Percentiles rank a stretch among this genome's conserved stretches.
Evolutionary conservation across 2,797 vertebrate species (phyloP).

Genomic region (Takifugu ocellatus): DNA sequence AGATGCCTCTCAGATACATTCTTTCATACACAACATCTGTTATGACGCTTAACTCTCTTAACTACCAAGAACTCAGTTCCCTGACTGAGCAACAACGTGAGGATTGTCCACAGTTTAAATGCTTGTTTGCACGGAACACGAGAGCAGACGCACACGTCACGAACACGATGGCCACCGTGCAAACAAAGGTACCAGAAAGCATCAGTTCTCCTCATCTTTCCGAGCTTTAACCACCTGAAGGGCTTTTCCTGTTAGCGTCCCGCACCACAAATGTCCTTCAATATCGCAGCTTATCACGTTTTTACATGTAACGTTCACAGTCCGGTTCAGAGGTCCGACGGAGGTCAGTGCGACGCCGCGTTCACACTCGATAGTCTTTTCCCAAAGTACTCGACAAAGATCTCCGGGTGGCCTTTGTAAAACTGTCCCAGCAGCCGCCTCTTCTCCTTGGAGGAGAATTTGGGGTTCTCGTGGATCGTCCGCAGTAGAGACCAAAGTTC

Average conservation of each 20-base stretch:
- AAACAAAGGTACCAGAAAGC: slow-evolving; percentile 5
- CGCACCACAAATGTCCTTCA: slow-evolving; percentile 44
- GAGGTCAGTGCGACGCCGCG: slow-evolving; percentile 52
- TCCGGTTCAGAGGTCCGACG: slow-evolving; percentile 48
- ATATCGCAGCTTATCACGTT: slow-evolving; percentile 32
- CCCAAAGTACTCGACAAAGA: slow-evolving; percentile 94
- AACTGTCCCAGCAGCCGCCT: slow-evolving; percentile 88
- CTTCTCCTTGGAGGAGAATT: slow-evolving; percentile 86
- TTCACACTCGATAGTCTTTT: slow-evolving; percentile 78
- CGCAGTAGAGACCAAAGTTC: slow-evolving; percentile 84
- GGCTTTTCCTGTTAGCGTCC: slow-evolving; percentile 50
- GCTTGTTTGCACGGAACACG: slow-evolving; percentile 28
- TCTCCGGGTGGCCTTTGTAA: slow-evolving; percentile 88
- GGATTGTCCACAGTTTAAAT: slow-evolving; percentile 52
- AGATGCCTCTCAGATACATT: no score
- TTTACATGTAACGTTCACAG: slow-evolving; percentile 42
- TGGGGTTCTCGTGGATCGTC: slow-evolving; percentile 86
- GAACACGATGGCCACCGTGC: slow-evolving; percentile 3
- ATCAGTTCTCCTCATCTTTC: slow-evolving; percentile 20
- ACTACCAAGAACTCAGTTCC: not conserved
- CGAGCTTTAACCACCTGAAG: slow-evolving; percentile 16
- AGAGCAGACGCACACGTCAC: slow-evolving; percentile 23
- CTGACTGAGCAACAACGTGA: slow-evolving; percentile 33
- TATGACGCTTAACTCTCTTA: slow-evolving; percentile 13
- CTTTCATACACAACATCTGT: slow-evolving; percentile 31